These are phyloP conservation scores for Nomada lathburiana DNA, from an alignment of 2,888 invertebrate species.

Conservation along the genomic window DNA sequence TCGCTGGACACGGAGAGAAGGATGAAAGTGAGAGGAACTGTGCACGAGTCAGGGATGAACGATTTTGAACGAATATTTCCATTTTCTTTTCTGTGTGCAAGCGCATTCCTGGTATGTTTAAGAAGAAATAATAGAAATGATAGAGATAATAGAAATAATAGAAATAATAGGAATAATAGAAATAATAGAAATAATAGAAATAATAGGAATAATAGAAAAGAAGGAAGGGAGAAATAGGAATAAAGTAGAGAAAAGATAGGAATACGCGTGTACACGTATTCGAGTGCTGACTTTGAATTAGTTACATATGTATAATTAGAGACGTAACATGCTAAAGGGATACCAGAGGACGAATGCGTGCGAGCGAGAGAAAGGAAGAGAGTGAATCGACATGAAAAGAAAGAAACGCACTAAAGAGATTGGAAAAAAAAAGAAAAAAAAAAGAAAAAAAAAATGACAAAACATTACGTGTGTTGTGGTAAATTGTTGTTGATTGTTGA, in stretches of 20 bases:
- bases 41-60: not conserved
- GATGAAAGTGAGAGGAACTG: conserved; percentile 4
- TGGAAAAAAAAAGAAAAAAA: not conserved
- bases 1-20: not conserved
- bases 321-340: no score
- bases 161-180: no score
- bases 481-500: conserved; percentile 80
- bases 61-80: conserved; percentile 26
- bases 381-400: conserved; percentile 31
- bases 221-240: no score
- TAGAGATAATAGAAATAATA: no score
- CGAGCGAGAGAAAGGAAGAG: conserved; percentile 17
- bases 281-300: no score
- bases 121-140: no score
- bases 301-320: no score
- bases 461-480: conserved; percentile 57
- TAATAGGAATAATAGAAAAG: no score
- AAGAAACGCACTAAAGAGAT: conserved; percentile 11
- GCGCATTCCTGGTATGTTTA: no score
- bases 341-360: conserved; percentile 2
- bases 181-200: no score
- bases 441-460: conserved; percentile 10
- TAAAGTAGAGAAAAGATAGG: not conserved
- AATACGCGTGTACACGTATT: not conserved
- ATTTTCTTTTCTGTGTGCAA: not conserved